Percentiles rank a stretch among this genome's conserved stretches.
These are phyloP conservation scores for Panurus biarmicus DNA, from an alignment of 2,113 vertebrate genomes.

Conservation along the genomic window DNA sequence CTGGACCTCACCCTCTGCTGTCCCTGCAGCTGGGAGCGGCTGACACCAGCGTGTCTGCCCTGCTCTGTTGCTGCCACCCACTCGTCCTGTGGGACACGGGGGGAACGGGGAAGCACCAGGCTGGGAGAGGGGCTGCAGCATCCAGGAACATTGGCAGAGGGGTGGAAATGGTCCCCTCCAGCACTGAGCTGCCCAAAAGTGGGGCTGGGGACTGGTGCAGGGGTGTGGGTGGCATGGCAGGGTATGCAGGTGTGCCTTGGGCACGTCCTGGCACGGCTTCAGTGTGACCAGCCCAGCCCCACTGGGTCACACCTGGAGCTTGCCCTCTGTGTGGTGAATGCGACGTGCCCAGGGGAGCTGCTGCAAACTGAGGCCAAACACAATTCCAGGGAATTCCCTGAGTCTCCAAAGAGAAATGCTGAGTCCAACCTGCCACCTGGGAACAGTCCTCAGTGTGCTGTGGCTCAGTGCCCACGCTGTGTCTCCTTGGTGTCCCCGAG, in stretches of 20 bases:
- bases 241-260: accelerated
- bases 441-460: accelerated
- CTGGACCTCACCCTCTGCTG: not conserved
- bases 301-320: accelerated
- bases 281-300: not conserved
- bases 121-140: not conserved
- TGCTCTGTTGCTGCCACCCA: not conserved
- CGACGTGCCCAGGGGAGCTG: accelerated
- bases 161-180: accelerated
- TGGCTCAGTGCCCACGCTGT: not conserved
- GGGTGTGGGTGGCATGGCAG: accelerated
- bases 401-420: not conserved
- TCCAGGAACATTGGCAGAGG: accelerated
- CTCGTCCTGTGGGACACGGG: accelerated
- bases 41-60: not conserved
- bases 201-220: not conserved
- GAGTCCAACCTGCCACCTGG: not conserved
- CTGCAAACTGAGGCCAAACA: not conserved
- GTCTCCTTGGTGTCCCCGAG: not conserved
- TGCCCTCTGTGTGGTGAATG: not conserved
- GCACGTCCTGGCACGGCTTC: not conserved
- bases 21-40: not conserved
- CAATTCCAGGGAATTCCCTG: not conserved
- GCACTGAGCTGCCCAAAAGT: not conserved
- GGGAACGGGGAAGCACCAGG: accelerated